Base-by-base conservation (phyloP, 2,797 vertebrate genomes). In the Pachyuromys duprasi region DNA sequence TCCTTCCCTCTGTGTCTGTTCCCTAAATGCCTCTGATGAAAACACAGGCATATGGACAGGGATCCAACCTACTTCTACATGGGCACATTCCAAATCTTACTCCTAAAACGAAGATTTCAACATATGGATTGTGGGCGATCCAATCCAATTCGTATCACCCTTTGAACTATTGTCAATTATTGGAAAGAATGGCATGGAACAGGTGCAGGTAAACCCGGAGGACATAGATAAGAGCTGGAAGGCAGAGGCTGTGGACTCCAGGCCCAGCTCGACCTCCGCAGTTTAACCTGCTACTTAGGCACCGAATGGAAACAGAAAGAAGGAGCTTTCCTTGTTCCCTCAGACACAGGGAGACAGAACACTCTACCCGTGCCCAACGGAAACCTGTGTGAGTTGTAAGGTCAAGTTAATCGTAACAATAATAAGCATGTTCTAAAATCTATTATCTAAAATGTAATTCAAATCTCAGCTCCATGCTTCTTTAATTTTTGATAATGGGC, bases 401-500 rank as follows among this genome's bases (percentile, higher is more conserved):
- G 79, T 95, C 94, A 88, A 94, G 92, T 96, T 94, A 97, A 65
- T 92, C 72, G 94, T 95, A 97, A 96, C 95, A 97, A 96, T 86
- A 94, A 78, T 57, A 97, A 94, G 65, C 94, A 93, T 97, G 92
- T 96, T 95, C 90, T 93, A 95, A 97, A 96, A 95, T 97, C 96
- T 97, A 97, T 97, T 97, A 97, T 88, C 97, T 84, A 93, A 96
- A 97, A 95, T 95, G 94, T 93, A 97, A 97, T 95, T 98, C 95
- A 97, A 87, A 97, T 94, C 90, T 95, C 70, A 83, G 92, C 75
- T 96, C 86, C 86, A 97, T n/a, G 95, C 97, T 97, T 96, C 97
- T 97, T 97, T 98, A 97, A 97, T 96, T 97, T 97, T 97, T 96
- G 65, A 96, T 97, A 98, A 98, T 97, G 94, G 97, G 89, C 97